Conservation (phyloP, 2,888 invertebrate genomes). For the Diaperis boleti region DNA sequence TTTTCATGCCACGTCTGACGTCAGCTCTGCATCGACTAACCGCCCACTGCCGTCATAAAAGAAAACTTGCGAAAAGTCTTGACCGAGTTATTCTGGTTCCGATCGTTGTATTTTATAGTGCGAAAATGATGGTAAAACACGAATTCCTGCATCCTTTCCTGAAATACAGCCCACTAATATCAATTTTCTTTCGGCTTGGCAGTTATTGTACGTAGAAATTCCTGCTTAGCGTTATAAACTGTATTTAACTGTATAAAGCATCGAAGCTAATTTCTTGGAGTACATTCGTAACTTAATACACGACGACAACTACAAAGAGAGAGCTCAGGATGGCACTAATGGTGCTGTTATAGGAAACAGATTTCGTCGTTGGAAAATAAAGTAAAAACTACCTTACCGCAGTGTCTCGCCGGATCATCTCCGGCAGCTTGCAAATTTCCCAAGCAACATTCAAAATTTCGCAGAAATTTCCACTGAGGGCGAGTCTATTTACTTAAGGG, state of each 20-base stretch:
- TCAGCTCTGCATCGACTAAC: neutral
- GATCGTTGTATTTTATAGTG: slow-evolving; percentile 1
- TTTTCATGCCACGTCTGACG: neutral
- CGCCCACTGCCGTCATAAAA: neutral
- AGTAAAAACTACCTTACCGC: slow-evolving; percentile 1
- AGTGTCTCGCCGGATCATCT: slow-evolving; percentile 22
- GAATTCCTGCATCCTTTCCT: slow-evolving; percentile 9
- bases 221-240: slow-evolving; percentile 4
- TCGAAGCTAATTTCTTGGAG: neutral
- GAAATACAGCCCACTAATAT: slow-evolving; percentile 5
- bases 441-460: slow-evolving; percentile 22
- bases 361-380: slow-evolving; percentile 1
- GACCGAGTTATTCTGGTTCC: neutral
- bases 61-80: neutral
- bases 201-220: slow-evolving; percentile 2
- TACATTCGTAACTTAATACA: too few species aligned
- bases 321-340: too few species aligned
- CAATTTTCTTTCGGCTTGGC: slow-evolving; percentile 8
- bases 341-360: neutral
- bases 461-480: slow-evolving; percentile 12
- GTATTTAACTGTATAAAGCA: neutral
- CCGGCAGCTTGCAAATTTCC: slow-evolving; percentile 21
- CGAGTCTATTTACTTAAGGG: slow-evolving; percentile 30
- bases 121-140: neutral
- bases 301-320: too few species aligned